Evolutionary conservation across 2,113 vertebrate genomes (phyloP).

Genomic region (Sitta europaea): DNA sequence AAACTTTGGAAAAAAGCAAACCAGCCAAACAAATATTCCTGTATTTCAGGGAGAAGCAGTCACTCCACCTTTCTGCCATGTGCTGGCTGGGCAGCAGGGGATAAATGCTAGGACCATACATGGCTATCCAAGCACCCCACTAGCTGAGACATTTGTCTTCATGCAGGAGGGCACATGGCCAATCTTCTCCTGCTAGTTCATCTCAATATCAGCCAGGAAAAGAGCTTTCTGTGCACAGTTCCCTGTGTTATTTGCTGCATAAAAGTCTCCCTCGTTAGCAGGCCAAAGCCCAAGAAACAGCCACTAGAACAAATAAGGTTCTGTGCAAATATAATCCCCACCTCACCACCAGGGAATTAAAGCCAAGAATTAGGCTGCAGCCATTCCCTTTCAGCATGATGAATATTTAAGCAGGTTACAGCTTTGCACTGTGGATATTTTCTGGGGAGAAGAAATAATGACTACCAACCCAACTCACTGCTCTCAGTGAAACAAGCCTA

Average conservation of each 20-base stretch:
- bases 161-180: neutral
- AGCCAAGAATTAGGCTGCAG: constrained; percentile 20
- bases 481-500: neutral
- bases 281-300: neutral
- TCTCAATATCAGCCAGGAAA: neutral
- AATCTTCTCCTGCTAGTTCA: neutral
- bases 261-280: constrained; percentile 1
- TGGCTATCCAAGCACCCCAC: neutral
- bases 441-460: neutral
- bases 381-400: neutral
- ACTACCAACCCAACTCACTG: neutral
- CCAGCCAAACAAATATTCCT: neutral
- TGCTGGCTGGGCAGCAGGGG: neutral
- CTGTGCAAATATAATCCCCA: constrained; percentile 47
- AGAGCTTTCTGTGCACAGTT: neutral
- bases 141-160: neutral
- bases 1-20: neutral
- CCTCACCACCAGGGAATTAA: constrained; percentile 18
- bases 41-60: neutral
- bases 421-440: neutral
- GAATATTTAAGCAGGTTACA: constrained; percentile 25
- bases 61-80: neutral
- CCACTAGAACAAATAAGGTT: constrained; percentile 20
- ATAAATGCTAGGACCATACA: neutral
- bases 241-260: neutral